Base-by-base conservation (phyloP, 2,888 invertebrate species). In the Caenorhabditis sulstoni region DNA sequence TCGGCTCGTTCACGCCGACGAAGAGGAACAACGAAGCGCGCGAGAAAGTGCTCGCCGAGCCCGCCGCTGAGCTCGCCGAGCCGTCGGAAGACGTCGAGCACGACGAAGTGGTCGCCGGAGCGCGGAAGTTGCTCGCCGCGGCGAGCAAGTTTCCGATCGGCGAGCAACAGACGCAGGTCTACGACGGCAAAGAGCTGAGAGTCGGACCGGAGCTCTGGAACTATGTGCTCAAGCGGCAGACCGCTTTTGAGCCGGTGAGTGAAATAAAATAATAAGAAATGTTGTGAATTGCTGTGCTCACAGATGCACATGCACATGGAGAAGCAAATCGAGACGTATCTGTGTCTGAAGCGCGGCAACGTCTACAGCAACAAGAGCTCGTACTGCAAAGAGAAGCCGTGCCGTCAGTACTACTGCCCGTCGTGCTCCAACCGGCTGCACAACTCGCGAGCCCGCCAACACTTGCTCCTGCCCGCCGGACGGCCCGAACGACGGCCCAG, bases 351-450 rank as follows among this genome's bases (percentile, higher is more conserved):
- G 37, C 52, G 50, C 9, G 23, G 41, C 9, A 52, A 49, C 16
- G 65, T 79, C 3, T 74, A 70, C 59, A 64, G 74, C 22, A 74
- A 79, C 41, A 79, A 79, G 41, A 73, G 73, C 29, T 52, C 58
- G 5, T 79, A 75, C 49, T 79, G 79, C 44, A 70, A 68, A 41
- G 68, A 79, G 16, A 18, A 37, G 12, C 74, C 74, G 12, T 79
- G 79, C 44, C 79, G 79, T 9, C 79, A 79, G 23, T 74, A 79
- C 18, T 79, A 79, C 37, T 79, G 79, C 29, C 67, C 79, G 9
- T 74, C 74, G 5, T 79, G 79, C 50, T 74, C 74, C 5, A 66
- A 68, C 18, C 68, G 64, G 11, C 59, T 70, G 3, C 79, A 79
- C 20, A n/a, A n/a, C n/a, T n/a, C 59, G 68, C 0, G 61, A 59